A percentile compares a stretch with the other conserved stretches of the same genome.
These are phyloP conservation scores for Talpa occidentalis DNA, from an alignment of 2,113 vertebrate species.

Conservation along the genomic window DNA sequence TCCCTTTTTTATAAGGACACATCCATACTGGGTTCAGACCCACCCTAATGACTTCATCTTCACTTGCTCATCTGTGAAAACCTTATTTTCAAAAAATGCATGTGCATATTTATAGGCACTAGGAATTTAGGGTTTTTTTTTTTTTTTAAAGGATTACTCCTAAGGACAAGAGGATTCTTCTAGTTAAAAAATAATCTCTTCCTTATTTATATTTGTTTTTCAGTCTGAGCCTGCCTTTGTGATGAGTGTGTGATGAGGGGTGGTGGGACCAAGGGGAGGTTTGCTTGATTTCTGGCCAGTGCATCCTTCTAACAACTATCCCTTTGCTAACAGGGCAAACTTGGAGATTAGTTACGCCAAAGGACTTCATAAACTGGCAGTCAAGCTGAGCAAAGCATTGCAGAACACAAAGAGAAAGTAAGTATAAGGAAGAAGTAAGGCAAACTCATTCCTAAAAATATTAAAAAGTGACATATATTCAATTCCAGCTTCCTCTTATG, in stretches of 20 bases:
- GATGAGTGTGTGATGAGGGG: background rate
- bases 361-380: conserved; percentile 90
- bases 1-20: too few relatives aligned
- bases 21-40: too few relatives aligned
- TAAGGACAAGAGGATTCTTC: background rate
- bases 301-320: background rate
- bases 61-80: background rate
- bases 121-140: too few relatives aligned
- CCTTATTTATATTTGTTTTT: background rate
- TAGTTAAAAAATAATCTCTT: background rate
- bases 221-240: background rate
- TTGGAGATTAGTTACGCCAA: conserved; percentile 91
- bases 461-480: background rate
- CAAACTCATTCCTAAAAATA: background rate
- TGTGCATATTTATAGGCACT: background rate
- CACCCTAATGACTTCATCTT: background rate
- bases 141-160: background rate
- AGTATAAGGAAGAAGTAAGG: conserved; percentile 73
- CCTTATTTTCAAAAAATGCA: background rate
- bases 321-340: conserved; percentile 85
- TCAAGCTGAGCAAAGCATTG: conserved; percentile 89
- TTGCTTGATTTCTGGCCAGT: background rate
- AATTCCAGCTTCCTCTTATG: background rate
- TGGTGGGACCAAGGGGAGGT: too few relatives aligned
- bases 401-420: conserved; percentile 90